Conservation (phyloP, 2,888 invertebrate species). For the Eristalis arbustorum region DNA sequence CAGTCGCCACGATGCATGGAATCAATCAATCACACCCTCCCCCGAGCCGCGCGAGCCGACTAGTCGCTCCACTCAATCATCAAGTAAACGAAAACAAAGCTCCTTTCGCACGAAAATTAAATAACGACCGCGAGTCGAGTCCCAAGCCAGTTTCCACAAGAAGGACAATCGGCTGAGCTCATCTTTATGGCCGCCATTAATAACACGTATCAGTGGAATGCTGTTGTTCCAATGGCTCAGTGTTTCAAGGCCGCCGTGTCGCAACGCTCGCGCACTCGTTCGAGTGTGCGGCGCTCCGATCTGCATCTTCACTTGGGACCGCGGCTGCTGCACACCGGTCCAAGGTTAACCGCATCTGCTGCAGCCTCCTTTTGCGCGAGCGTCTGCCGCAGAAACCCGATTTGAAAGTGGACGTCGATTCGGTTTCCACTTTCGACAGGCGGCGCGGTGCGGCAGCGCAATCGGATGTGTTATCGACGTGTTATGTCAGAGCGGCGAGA, state of each 20-base stretch:
- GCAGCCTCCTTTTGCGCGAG: neutral
- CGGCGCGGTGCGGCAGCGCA: neutral
- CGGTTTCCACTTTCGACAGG: slow-evolving; percentile 45
- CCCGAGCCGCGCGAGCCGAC: neutral
- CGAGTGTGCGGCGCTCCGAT: slow-evolving; percentile 22
- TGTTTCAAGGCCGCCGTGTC: slow-evolving; percentile 49
- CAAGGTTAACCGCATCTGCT: slow-evolving; percentile 42
- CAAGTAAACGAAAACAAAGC: slow-evolving; percentile 6
- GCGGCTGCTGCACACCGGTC: neutral
- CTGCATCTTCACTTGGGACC: slow-evolving; percentile 28
- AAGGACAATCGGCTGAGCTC: slow-evolving; percentile 51
- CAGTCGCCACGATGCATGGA: neutral
- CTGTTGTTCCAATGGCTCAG: slow-evolving; percentile 38
- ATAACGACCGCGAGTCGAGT: slow-evolving; percentile 3
- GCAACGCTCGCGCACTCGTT: slow-evolving; percentile 13
- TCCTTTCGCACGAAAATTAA: slow-evolving; percentile 10
- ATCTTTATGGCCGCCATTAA: slow-evolving; percentile 50
- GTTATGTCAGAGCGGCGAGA: slow-evolving; percentile 43
- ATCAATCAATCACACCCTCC: slow-evolving; percentile 23
- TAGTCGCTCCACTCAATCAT: neutral
- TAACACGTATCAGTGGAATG: slow-evolving; percentile 31
- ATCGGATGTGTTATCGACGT: slow-evolving; percentile 18
- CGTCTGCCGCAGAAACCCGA: slow-evolving; percentile 1
- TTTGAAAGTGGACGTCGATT: slow-evolving; percentile 56
- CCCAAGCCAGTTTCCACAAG: slow-evolving; percentile 22